Conservation (phyloP, 2,888 invertebrate genomes). For the Muschampia plurimacula region DNA sequence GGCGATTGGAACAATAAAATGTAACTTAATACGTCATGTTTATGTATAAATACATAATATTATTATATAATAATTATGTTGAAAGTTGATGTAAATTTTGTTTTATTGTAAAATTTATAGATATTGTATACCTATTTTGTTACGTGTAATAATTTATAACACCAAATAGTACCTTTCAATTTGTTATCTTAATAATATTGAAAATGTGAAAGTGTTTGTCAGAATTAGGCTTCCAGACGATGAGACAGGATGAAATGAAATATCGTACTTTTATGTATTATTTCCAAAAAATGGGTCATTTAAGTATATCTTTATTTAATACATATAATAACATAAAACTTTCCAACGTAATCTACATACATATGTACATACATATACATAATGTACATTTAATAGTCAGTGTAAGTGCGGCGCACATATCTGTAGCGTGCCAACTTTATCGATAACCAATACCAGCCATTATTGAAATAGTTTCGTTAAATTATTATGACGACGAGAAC, state of each 20-base stretch:
- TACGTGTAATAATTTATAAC: constrained; percentile 75
- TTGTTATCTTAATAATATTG: constrained; percentile 49
- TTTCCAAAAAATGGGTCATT: no score
- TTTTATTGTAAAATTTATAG: constrained; percentile 58
- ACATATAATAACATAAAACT: no score
- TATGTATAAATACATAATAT: constrained; percentile 48
- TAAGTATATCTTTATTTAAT: no score
- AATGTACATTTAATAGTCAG: no score
- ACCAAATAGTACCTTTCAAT: constrained; percentile 80
- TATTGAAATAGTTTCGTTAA: no score
- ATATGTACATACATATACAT: no score
- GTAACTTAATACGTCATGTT: constrained; percentile 58
- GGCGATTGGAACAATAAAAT: constrained; percentile 71
- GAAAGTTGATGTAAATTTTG: constrained; percentile 54
- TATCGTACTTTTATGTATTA: no score
- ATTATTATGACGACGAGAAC: no score
- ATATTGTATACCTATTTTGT: constrained; percentile 64
- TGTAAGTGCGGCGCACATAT: no score
- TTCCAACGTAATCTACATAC: no score
- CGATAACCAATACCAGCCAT: no score
- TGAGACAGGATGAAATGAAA: background rate
- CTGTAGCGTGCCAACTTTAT: no score
- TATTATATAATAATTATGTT: constrained; percentile 47
- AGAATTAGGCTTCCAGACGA: background rate
- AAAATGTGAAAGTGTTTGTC: constrained; percentile 9